Evolutionary conservation across 1,140 invertebrate genomes (phyloP), one percentile per base, ranked within the genome.

Genomic region (Calosoma granatense): DNA sequence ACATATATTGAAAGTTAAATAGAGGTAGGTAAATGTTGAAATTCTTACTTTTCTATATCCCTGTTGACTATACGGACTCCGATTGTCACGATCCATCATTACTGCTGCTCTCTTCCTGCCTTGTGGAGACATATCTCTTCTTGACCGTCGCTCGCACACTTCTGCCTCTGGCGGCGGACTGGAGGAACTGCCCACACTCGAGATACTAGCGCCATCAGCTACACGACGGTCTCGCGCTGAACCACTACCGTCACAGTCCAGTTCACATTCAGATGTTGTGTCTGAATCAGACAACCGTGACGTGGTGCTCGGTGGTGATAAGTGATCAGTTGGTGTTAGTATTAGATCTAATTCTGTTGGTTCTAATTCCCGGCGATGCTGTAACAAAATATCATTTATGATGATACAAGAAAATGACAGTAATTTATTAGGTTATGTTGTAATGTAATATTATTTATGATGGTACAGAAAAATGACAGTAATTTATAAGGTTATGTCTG

Each of bases 201-300:
- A 92, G 54, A 93, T 82, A 69, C 86, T 90, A 54, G 87, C 86
- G 53, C 84, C 85, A 68, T 88, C 86, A 58, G 81, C 81, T 15
- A 81, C 78, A 65, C 81, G 74, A 68, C 82, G 74, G 66, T 84
- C 75, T 62, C 79, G 41, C 15, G 41, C 41, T 12, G 41, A 47
- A 47, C 41, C 41, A 47, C 41, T 47, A 4, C 41, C 74, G 71
- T 83, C 74, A 67, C 81, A 83, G 68, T 90, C 87, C 63, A 88
- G 82, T 71, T 95, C 92, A 70, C 90, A 86, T 74, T 97, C 93
- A 62, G 91, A 94, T 59, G 81, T 81, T 17, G 87, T 88, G 75
- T 98, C 91, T 21, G 89, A 92, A 74, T 97, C 93, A 61, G 92
- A 95, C 61, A 94, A 81, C 55, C 90, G 91, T 56, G 87, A 87